Conservation (phyloP, 1,140 invertebrate genomes). For the Magallana ariakensis region DNA sequence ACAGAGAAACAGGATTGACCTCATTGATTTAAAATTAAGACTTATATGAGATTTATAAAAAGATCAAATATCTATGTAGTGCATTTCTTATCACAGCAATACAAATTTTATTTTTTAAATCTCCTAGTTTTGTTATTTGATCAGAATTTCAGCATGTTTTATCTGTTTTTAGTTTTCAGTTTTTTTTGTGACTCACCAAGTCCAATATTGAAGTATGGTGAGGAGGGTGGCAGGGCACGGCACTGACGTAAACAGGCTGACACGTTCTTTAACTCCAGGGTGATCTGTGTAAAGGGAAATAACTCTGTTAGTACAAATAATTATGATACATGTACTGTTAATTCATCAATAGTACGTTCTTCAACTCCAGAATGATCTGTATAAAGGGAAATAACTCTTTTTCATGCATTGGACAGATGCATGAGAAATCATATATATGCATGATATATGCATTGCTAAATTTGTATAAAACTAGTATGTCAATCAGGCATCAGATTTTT, state of each 20-base stretch:
- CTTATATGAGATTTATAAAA: too few species aligned
- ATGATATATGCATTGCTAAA: conserved; percentile 55
- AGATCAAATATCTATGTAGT: too few species aligned
- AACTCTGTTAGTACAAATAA: neutral
- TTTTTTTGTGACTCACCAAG: conserved; percentile 68
- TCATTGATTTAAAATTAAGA: too few species aligned
- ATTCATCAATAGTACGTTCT: conserved; percentile 77
- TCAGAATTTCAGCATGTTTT: too few species aligned
- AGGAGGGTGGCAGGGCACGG: conserved; percentile 75
- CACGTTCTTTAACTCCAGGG: conserved; percentile 78
- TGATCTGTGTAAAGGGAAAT: conserved; percentile 66
- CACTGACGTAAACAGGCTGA: conserved; percentile 76
- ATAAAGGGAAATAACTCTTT: conserved; percentile 43
- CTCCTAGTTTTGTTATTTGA: too few species aligned
- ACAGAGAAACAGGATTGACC: too few species aligned
- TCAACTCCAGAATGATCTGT: conserved; percentile 76
- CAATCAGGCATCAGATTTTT: too few species aligned
- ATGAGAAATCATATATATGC: too few species aligned
- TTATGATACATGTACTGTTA: conserved; percentile 53
- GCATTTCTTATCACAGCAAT: too few species aligned
- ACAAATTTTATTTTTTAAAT: too few species aligned
- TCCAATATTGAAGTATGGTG: conserved; percentile 76
- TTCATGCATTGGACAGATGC: too few species aligned
- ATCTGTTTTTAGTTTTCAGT: too few species aligned
- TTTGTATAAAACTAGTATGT: conserved; percentile 63